These are phyloP conservation scores for Chaetogeoica ovagalla DNA, from an alignment of 2,888 invertebrate genomes.

Conservation along the genomic window DNA sequence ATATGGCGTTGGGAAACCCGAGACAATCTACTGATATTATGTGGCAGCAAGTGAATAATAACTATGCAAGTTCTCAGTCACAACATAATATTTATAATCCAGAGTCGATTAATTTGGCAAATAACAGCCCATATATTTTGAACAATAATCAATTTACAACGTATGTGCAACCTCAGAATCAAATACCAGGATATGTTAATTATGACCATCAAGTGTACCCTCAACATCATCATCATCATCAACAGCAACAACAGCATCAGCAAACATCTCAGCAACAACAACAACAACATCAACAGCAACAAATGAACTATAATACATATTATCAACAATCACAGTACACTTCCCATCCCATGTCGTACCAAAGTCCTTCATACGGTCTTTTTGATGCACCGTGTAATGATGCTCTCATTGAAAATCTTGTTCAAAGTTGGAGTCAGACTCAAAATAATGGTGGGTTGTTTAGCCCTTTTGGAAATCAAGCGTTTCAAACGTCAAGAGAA, in stretches of 20 bases:
- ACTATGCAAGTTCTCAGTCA: slow-evolving; percentile 44
- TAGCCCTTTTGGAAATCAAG: slow-evolving; percentile 68
- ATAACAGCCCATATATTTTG: slow-evolving; percentile 37
- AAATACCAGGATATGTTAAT: slow-evolving; percentile 59
- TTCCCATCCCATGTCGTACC: slow-evolving; percentile 54
- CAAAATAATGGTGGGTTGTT: slow-evolving; percentile 68
- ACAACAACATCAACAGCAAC: slow-evolving; percentile 39
- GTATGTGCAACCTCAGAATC: slow-evolving; percentile 55
- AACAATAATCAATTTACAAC: slow-evolving; percentile 40
- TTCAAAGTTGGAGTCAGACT: slow-evolving; percentile 74
- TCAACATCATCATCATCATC: slow-evolving; percentile 35
- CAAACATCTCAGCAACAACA: slow-evolving; percentile 51
- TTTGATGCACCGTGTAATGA: slow-evolving; percentile 57
- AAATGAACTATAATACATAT: slow-evolving; percentile 56
- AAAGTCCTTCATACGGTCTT: slow-evolving; percentile 59
- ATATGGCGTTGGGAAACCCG: slow-evolving; percentile 64
- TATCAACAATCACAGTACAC: slow-evolving; percentile 56
- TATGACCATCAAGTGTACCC: slow-evolving; percentile 58
- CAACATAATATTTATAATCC: slow-evolving; percentile 45
- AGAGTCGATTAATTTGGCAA: slow-evolving; percentile 40
- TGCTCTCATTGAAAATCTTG: slow-evolving; percentile 71
- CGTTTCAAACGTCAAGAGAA: slow-evolving; percentile 55
- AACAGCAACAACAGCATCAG: slow-evolving; percentile 34
- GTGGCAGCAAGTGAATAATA: slow-evolving; percentile 54
- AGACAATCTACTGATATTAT: slow-evolving; percentile 53